phyloP scores from a whole-genome alignment of 2,797 vertebrate genomes.

The Myripristis murdjan region DNA sequence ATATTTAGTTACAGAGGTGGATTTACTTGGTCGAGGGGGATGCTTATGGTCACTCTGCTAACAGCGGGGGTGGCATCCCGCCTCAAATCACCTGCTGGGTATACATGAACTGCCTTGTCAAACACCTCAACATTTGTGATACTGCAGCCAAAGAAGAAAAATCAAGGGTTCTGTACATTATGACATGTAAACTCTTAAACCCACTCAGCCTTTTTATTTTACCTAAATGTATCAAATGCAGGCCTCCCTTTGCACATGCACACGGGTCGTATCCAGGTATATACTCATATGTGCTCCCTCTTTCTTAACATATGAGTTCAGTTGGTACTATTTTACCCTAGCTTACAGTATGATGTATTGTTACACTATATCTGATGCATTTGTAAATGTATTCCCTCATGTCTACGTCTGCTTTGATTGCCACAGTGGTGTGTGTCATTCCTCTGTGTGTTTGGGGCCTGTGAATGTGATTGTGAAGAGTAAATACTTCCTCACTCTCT shows the following conservation, averaged over 20 bases:
- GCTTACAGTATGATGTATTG: background rate
- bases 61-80: too few species aligned
- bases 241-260: background rate
- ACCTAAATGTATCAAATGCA: background rate
- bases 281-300: too few species aligned
- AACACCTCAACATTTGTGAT: too few species aligned
- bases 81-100: too few species aligned
- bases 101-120: too few species aligned
- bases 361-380: background rate
- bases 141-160: background rate
- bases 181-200: background rate
- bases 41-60: too few species aligned
- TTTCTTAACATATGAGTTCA: background rate
- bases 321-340: background rate
- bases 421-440: background rate
- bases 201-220: background rate
- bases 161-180: background rate
- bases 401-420: background rate
- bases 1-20: too few species aligned
- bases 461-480: slow-evolving; percentile 25
- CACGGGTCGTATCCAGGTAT: background rate
- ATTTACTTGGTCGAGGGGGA: too few species aligned
- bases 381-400: background rate
- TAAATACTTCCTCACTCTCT: slow-evolving; percentile 43
- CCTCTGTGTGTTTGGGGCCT: background rate